Conservation (phyloP, 2,888 invertebrate species). For the Pediacus dermestoides region DNA sequence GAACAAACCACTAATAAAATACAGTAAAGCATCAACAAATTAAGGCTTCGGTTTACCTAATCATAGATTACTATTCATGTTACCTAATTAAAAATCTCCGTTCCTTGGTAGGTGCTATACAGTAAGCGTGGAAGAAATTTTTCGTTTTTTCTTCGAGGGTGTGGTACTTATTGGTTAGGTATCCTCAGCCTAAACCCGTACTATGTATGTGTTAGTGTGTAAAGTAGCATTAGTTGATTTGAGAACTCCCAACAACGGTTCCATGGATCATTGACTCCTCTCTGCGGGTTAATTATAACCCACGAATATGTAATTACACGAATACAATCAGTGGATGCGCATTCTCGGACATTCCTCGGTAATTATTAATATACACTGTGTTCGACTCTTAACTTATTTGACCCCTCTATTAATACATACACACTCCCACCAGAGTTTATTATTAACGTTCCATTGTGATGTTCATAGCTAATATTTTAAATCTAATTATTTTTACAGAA, state of each 20-base stretch:
- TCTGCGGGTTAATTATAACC: constrained; percentile 45
- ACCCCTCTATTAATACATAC: constrained; percentile 37
- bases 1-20: too few relatives aligned
- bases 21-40: too few relatives aligned
- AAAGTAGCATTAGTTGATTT: constrained; percentile 29
- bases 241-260: constrained; percentile 29
- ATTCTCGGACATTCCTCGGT: constrained; percentile 41
- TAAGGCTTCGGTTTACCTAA: too few relatives aligned
- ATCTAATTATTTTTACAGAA: constrained; percentile 6
- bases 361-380: constrained; percentile 39
- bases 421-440: constrained; percentile 29
- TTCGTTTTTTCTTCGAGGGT: too few relatives aligned
- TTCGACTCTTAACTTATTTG: constrained; percentile 30
- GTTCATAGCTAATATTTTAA: constrained; percentile 5
- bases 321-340: constrained; percentile 49
- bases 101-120: too few relatives aligned
- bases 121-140: too few relatives aligned
- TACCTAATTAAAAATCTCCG: too few relatives aligned
- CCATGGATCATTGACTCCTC: constrained; percentile 20
- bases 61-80: too few relatives aligned
- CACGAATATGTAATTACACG: constrained; percentile 51
- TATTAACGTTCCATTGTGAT: constrained; percentile 8
- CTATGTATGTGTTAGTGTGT: too few relatives aligned
- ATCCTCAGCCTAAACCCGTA: too few relatives aligned
- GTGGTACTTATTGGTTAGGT: too few relatives aligned